Evolutionary conservation across 2,888 invertebrate species (phyloP), one percentile per base, ranked within the genome.

Genomic region (Leptopilina myrica): DNA sequence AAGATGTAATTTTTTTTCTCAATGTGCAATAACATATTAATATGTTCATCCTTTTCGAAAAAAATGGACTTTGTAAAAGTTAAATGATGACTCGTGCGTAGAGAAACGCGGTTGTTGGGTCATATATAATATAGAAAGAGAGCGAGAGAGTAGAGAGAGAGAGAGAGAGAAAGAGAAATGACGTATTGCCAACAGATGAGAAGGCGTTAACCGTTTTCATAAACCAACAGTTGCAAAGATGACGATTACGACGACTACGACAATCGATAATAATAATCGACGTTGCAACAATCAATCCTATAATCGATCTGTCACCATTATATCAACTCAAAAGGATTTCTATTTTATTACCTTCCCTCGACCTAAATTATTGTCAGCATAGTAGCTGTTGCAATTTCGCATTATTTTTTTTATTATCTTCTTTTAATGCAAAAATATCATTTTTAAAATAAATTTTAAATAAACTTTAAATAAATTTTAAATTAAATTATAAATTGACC

Each of bases 281-380:
- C 12, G 26, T 40, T 40, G 64, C 43, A 26, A 62, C 79, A 81
- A 85, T 84, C 82, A 81, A 84, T 85, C 82, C 69, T 80, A 49
- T 59, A 84, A 88, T 86, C 89, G 87, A 90, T 90, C 89, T 81
- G 87, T 90, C 89, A 89, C 83, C 83, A 84, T 86, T 86, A 85
- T 80, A 85, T 49, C 49, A 79, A 69, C 78, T 81, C 46, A 49
- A 11, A 46, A 59, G 49, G 77, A 82, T 82, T 81, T 78, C 66
- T 81, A 81, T 53, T 56, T 56, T 56, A 14, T 26, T 69, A 53
- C 53, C 69, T 53, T 49, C 49, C 69, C 69, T 69, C 69, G 69
- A 56, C 53, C 69, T 69, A 53, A 33, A 33, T 33, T 33, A 69
- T 69, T 69, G n/a, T 66, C 20, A 15, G 46, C 4, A n/a, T n/a